phyloP scores from a whole-genome alignment of 2,113 vertebrate genomes.

The Lontra canadensis region DNA sequence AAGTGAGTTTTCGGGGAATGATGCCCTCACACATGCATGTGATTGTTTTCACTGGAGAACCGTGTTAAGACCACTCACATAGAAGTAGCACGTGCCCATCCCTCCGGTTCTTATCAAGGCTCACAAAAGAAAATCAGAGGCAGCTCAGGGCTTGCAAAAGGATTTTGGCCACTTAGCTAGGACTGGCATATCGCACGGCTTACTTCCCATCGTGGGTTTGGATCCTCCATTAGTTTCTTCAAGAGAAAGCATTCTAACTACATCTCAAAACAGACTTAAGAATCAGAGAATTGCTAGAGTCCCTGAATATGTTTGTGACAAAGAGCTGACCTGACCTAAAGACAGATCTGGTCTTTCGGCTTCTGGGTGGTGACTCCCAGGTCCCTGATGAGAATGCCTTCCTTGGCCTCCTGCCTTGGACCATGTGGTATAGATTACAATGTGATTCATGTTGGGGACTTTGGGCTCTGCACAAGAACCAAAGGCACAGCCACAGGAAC shows the following conservation, averaged over 20 bases:
- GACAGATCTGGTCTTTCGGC: neutral
- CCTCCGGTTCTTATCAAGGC: neutral
- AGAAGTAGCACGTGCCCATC: neutral
- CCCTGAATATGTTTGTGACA: neutral
- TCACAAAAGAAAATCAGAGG: neutral
- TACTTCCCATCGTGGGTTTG: too few species aligned
- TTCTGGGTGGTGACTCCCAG: neutral
- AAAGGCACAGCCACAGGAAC: too few species aligned
- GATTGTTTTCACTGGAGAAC: neutral
- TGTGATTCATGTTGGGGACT: neutral
- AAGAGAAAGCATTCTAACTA: neutral
- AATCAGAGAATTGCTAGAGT: too few species aligned
- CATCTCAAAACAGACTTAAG: neutral
- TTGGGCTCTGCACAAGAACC: neutral
- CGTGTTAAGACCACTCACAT: accelerated
- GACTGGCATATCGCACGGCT: too few species aligned
- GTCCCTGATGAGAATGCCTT: neutral
- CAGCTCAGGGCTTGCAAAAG: accelerated
- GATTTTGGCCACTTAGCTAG: neutral
- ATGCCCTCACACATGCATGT: neutral
- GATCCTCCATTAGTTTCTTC: neutral
- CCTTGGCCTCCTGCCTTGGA: neutral
- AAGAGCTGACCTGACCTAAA: neutral
- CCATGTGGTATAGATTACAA: accelerated
- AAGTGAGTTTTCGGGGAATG: neutral